These are phyloP conservation scores for Drosophila testacea DNA, from an alignment of 2,888 invertebrate genomes.

Conservation along the genomic window DNA sequence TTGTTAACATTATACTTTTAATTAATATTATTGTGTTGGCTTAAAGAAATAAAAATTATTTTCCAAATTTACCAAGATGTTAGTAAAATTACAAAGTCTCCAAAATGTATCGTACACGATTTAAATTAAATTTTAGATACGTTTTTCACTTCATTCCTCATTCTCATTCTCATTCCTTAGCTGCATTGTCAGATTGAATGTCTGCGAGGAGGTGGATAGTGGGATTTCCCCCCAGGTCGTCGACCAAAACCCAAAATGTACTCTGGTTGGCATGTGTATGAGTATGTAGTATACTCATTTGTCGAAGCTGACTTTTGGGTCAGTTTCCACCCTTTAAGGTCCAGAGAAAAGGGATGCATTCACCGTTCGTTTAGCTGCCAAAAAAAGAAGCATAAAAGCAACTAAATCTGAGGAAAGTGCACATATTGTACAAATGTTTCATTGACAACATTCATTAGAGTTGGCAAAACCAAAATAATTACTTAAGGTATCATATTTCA, in stretches of 20 bases:
- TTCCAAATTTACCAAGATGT: conserved; percentile 24
- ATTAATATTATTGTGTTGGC: background rate
- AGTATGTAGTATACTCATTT: conserved; percentile 36
- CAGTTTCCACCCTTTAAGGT: conserved; percentile 61
- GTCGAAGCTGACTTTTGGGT: conserved; percentile 54
- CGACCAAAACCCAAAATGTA: conserved; percentile 48
- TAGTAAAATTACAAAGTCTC: conserved; percentile 20
- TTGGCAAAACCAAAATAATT: conserved; percentile 21
- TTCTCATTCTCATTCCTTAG: conserved; percentile 17
- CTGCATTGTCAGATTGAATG: conserved; percentile 39
- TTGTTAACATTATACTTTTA: background rate
- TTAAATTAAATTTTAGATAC: conserved; percentile 41
- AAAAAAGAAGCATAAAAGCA: conserved; percentile 42
- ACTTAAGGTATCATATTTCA: conserved; percentile 8
- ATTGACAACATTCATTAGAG: conserved; percentile 66
- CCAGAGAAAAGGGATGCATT: conserved; percentile 37
- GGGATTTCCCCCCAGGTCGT: conserved; percentile 54
- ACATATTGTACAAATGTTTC: conserved; percentile 72
- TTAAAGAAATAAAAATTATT: background rate
- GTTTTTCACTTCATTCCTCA: conserved; percentile 22
- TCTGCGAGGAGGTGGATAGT: conserved; percentile 36
- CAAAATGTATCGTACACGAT: conserved; percentile 10
- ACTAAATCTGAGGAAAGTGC: conserved; percentile 66
- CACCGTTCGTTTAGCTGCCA: conserved; percentile 27
- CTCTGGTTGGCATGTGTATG: conserved; percentile 20